Conservation (phyloP, 2,113 vertebrate species). For the Chaenogobius annularis region DNA sequence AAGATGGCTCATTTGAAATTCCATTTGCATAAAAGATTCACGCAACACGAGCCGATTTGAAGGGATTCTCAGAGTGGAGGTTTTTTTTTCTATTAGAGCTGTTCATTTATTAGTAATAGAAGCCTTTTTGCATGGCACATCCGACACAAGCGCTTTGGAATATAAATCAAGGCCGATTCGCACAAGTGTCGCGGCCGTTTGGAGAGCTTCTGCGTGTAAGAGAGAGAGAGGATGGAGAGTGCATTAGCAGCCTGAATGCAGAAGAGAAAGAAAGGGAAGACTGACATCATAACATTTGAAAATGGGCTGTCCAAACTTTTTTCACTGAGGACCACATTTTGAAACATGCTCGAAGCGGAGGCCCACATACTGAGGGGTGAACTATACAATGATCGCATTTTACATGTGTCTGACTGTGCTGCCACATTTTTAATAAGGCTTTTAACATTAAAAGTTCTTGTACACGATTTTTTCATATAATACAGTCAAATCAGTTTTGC, state of each 20-base stretch:
- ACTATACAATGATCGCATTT: too few species aligned
- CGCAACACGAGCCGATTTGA: constrained; percentile 75
- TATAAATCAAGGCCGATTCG: constrained; percentile 73
- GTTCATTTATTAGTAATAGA: constrained; percentile 82
- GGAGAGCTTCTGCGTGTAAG: background rate
- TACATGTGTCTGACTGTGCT: too few species aligned
- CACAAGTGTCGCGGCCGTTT: constrained; percentile 53
- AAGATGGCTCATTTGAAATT: constrained; percentile 84
- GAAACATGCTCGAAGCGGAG: too few species aligned
- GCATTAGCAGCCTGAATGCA: background rate
- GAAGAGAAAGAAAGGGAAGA: too few species aligned
- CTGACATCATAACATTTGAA: too few species aligned
- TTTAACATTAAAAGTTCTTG: too few species aligned
- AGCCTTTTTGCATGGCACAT: constrained; percentile 64
- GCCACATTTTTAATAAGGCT: too few species aligned
- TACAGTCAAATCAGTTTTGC: too few species aligned
- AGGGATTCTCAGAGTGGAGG: constrained; percentile 64
- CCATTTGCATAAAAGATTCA: constrained; percentile 88
- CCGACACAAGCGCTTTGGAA: constrained; percentile 72
- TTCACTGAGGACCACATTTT: too few species aligned
- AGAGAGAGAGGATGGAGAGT: background rate
- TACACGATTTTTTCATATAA: too few species aligned
- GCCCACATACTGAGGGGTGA: too few species aligned
- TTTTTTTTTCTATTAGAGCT: constrained; percentile 54
- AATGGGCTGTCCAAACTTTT: too few species aligned